Percentiles rank a stretch among this genome's conserved stretches.
phyloP scores from a whole-genome alignment of 2,113 vertebrate genomes.

The Oceanodroma tethys region DNA sequence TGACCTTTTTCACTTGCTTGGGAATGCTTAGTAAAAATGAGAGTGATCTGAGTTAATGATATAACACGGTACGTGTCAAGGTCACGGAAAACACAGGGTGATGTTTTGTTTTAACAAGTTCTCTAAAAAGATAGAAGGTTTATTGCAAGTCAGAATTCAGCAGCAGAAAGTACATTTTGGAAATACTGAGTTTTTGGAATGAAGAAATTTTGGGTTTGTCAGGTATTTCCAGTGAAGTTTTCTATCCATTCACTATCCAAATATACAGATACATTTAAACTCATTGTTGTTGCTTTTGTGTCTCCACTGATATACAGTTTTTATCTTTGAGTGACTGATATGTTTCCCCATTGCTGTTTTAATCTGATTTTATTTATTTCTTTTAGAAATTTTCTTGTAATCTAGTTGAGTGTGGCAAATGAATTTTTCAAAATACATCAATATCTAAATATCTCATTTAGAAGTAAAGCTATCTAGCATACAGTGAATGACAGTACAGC shows the following conservation, averaged over 20 bases:
- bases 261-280: background rate
- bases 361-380: background rate
- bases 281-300: accelerated
- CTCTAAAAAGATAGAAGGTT: background rate
- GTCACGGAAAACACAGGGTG: background rate
- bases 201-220: background rate
- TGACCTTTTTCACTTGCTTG: background rate
- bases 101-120: background rate
- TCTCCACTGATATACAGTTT: background rate
- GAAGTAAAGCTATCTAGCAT: background rate
- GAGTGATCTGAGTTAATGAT: background rate
- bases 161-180: background rate
- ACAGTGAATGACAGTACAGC: background rate
- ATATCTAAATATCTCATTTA: background rate
- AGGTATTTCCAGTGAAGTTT: background rate
- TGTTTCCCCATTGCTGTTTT: background rate
- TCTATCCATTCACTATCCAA: background rate
- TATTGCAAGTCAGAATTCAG: background rate
- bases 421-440: background rate
- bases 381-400: background rate
- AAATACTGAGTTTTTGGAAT: background rate
- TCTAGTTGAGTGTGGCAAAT: background rate
- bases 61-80: background rate
- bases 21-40: background rate
- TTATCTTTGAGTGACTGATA: background rate